Percentiles rank a stretch among this genome's conserved stretches.
Evolutionary conservation across 2,888 invertebrate species (phyloP).

Genomic region (Pammene fasciana): DNA sequence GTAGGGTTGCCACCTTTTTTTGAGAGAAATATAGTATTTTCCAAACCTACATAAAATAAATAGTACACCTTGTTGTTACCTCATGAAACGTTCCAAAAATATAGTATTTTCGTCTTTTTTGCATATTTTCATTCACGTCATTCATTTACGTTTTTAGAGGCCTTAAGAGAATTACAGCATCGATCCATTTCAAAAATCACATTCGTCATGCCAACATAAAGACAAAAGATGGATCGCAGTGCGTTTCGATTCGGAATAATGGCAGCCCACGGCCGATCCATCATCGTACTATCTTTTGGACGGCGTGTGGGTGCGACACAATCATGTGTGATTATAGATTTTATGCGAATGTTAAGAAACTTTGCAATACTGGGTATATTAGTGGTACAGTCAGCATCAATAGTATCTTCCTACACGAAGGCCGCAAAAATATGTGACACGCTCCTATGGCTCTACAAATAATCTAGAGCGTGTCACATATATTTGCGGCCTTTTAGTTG

Average conservation of each 20-base stretch:
- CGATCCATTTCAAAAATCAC: conserved; percentile 26
- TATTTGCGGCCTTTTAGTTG: too few species aligned
- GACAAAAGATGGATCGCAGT: conserved; percentile 28
- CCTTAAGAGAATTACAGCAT: conserved; percentile 20
- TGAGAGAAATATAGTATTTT: too few species aligned
- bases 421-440: too few species aligned
- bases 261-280: conserved; percentile 37
- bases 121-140: background rate
- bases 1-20: too few species aligned
- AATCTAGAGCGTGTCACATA: too few species aligned
- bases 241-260: conserved; percentile 24
- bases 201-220: conserved; percentile 29
- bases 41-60: too few species aligned
- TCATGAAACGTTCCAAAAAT: too few species aligned
- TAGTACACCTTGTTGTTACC: too few species aligned
- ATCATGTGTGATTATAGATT: conserved; percentile 11
- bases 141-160: background rate
- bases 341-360: conserved; percentile 6
- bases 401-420: too few species aligned
- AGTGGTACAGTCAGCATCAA: too few species aligned
- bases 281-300: conserved; percentile 39
- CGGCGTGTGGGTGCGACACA: conserved; percentile 37
- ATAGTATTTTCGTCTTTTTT: too few species aligned
- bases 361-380: background rate
- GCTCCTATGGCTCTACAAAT: too few species aligned